Evolutionary conservation across 2,888 invertebrate species (phyloP).

Genomic region (Eristalinus sepulchralis): DNA sequence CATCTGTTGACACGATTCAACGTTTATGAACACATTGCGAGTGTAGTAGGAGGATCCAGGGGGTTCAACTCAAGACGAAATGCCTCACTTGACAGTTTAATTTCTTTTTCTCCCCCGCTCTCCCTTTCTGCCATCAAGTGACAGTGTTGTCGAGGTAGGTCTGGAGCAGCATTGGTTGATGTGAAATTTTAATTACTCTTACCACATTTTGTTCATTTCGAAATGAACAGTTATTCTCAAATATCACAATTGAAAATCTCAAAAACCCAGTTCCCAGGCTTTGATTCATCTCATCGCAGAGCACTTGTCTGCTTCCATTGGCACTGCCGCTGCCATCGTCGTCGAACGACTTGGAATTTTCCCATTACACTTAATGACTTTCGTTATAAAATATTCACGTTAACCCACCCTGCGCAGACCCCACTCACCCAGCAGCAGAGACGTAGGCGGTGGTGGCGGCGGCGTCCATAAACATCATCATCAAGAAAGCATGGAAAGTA

Average conservation of each 20-base stretch:
- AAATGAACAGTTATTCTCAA: slow-evolving; percentile 11
- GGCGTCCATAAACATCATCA: slow-evolving; percentile 52
- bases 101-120: neutral
- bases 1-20: neutral
- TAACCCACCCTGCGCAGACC: neutral
- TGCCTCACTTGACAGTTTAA: neutral
- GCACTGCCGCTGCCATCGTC: neutral
- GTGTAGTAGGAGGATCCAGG: neutral
- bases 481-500: slow-evolving; percentile 65
- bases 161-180: neutral
- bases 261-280: slow-evolving; percentile 12
- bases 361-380: slow-evolving; percentile 51
- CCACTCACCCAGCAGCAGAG: neutral
- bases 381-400: slow-evolving; percentile 52
- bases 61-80: neutral
- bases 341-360: slow-evolving; percentile 12
- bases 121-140: neutral
- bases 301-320: neutral
- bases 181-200: slow-evolving; percentile 24
- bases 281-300: neutral
- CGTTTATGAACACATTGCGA: neutral
- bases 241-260: slow-evolving; percentile 39
- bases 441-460: neutral
- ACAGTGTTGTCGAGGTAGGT: neutral
- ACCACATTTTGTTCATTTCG: neutral